A percentile compares a stretch with the other conserved stretches of the same genome.
Evolutionary conservation across 2,888 invertebrate species (phyloP).

Genomic region (Eristalinus sepulchralis): DNA sequence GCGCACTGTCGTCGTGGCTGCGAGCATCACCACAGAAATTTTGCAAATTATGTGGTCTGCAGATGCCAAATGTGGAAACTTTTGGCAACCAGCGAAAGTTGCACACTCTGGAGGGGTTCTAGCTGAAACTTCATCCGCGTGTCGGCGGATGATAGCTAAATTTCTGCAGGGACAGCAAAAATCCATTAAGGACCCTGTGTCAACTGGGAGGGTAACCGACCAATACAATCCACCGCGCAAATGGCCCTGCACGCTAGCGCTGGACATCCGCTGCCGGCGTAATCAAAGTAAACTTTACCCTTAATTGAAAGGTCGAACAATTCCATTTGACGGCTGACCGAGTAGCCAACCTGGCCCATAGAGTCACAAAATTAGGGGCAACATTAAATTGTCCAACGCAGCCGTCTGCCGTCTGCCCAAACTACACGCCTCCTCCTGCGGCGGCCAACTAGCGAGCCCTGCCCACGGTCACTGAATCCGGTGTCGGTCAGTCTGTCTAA

Average conservation of each 20-base stretch:
- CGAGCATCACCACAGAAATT: too few relatives aligned
- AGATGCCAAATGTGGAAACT: neutral
- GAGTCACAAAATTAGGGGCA: neutral
- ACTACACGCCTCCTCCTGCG: neutral
- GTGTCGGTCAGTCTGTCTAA: slow-evolving; percentile 21
- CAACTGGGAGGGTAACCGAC: neutral
- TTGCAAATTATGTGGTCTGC: neutral
- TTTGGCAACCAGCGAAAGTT: neutral
- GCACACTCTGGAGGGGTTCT: neutral
- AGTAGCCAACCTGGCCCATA: neutral
- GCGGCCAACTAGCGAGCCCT: neutral
- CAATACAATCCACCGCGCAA: neutral
- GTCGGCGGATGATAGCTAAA: neutral
- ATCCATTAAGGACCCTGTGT: neutral
- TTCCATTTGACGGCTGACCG: slow-evolving; percentile 17
- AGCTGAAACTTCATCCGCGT: neutral
- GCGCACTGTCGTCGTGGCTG: too few relatives aligned
- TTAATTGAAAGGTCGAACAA: slow-evolving; percentile 39
- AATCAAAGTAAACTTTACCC: slow-evolving; percentile 34
- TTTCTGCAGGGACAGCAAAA: neutral
- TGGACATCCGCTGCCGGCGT: neutral
- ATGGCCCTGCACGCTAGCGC: neutral
- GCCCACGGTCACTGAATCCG: neutral
- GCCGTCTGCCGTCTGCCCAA: neutral
- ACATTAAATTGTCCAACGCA: slow-evolving; percentile 39